Evolutionary conservation across 1,140 invertebrate species (phyloP).

Genomic region (Samia ricini): DNA sequence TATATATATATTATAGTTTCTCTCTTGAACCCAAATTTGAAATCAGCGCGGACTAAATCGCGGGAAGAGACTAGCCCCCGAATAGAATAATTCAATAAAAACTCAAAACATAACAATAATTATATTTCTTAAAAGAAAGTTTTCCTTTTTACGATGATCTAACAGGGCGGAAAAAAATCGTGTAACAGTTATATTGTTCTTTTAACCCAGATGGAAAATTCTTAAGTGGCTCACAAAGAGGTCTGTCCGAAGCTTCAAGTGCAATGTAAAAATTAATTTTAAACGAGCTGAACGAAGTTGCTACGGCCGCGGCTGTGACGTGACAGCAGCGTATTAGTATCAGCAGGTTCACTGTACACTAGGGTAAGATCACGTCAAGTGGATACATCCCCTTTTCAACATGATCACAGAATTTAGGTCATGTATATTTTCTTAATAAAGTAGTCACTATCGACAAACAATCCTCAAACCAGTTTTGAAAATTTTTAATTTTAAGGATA

Average conservation of each 20-base stretch:
- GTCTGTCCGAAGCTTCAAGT: background rate
- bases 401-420: no score
- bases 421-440: no score
- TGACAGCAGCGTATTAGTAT: background rate
- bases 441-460: no score
- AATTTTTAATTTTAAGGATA: no score
- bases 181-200: background rate
- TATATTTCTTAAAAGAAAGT: background rate
- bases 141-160: background rate
- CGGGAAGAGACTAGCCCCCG: no score
- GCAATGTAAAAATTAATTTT: conserved; percentile 1
- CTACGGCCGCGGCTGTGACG: background rate
- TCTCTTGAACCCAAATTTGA: no score
- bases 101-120: background rate
- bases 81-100: background rate
- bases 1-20: no score
- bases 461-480: no score
- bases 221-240: background rate
- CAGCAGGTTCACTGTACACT: background rate
- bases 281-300: background rate
- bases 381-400: no score
- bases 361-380: no score
- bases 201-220: background rate
- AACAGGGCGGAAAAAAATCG: background rate
- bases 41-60: no score